Conservation (phyloP, 23 tunicate genomes). For the Styela clava region DNA sequence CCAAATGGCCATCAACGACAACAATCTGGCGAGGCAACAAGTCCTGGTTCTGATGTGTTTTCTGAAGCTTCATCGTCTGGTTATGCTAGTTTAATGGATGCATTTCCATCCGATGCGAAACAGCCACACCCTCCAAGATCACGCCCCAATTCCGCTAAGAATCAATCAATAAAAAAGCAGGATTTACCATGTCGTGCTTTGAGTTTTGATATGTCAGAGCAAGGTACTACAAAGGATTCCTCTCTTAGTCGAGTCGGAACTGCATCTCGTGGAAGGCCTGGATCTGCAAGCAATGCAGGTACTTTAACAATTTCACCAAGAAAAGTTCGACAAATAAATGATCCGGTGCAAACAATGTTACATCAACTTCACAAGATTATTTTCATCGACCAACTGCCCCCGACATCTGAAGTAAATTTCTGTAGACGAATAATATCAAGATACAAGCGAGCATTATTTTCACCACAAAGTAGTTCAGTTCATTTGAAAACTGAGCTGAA, state of each 20-base stretch:
- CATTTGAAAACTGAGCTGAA: slow-evolving; percentile 69
- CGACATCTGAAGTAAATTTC: slow-evolving; percentile 73
- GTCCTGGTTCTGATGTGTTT: slow-evolving; percentile 17
- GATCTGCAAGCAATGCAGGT: slow-evolving; percentile 29
- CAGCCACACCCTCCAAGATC: slow-evolving; percentile 6
- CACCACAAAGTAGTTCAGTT: slow-evolving; percentile 58
- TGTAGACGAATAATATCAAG: slow-evolving; percentile 74
- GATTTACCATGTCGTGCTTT: slow-evolving; percentile 22
- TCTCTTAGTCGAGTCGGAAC: slow-evolving; percentile 11
- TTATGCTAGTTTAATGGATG: background rate
- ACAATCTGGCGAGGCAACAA: background rate
- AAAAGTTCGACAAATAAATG: slow-evolving; percentile 79
- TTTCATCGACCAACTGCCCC: slow-evolving; percentile 87
- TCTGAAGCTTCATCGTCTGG: slow-evolving; percentile 29
- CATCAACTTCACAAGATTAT: slow-evolving; percentile 92
- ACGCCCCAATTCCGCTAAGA: slow-evolving; percentile 19
- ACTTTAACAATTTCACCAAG: slow-evolving; percentile 87
- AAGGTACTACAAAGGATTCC: background rate
- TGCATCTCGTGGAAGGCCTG: slow-evolving; percentile 42
- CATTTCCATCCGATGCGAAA: background rate
- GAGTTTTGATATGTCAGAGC: slow-evolving; percentile 35
- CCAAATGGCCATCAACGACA: slow-evolving; percentile 1
- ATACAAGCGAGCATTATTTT: slow-evolving; percentile 78
- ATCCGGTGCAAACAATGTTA: slow-evolving; percentile 83
- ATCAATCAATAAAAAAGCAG: slow-evolving; percentile 1